phyloP scores from a whole-genome alignment of 2,113 vertebrate species.

The Manacus vitellinus region DNA sequence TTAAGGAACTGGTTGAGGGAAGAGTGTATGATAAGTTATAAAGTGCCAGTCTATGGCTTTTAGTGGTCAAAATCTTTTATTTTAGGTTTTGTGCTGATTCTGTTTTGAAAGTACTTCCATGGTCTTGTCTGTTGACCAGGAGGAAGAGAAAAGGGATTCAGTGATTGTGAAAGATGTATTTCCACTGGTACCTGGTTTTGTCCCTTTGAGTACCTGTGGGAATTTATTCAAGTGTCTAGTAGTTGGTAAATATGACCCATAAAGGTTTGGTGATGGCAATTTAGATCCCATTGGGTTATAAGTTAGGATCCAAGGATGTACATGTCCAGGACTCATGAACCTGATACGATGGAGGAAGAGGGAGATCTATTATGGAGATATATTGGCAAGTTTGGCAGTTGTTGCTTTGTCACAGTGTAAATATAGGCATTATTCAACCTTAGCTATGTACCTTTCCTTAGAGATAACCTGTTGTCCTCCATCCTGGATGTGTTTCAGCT shows the following conservation, averaged over 20 bases:
- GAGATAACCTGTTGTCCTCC: not conserved
- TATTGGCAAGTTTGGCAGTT: not conserved
- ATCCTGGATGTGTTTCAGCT: not conserved
- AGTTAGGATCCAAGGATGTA: not conserved
- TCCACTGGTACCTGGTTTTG: not conserved
- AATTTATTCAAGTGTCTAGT: not conserved
- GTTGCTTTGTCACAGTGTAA: not conserved
- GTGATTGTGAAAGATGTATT: not conserved
- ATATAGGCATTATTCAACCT: not conserved
- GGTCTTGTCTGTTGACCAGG: accelerated
- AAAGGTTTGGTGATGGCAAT: not conserved
- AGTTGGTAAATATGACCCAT: not conserved
- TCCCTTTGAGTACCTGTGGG: not conserved
- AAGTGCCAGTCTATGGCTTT: not conserved
- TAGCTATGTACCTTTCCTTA: not conserved
- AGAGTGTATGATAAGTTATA: not conserved
- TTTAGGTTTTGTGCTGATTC: not conserved
- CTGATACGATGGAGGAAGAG: not conserved
- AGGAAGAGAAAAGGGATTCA: not conserved
- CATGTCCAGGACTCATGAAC: not conserved
- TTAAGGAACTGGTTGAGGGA: not conserved
- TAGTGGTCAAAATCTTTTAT: not conserved
- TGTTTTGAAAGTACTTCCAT: not conserved
- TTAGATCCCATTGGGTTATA: not conserved
- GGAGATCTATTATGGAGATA: not conserved